phyloP scores from a whole-genome alignment of 1,140 invertebrate genomes.

The Pseudomyrmex cubaensis region DNA sequence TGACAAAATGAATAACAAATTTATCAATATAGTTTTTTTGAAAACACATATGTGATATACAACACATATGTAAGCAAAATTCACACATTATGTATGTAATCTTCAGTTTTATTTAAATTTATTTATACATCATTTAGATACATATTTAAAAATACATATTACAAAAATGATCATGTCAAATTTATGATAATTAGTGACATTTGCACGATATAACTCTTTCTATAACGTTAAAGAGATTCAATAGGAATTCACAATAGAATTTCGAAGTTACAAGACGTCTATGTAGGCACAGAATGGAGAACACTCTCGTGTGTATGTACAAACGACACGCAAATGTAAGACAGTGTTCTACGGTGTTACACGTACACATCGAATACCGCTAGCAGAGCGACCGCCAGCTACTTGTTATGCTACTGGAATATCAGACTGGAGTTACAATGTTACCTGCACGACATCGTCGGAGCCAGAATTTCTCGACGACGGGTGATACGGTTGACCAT shows the following conservation, averaged over 20 bases:
- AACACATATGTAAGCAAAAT: no score
- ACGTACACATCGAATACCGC: conserved; percentile 38
- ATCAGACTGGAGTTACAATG: conserved; percentile 52
- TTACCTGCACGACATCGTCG: conserved; percentile 37
- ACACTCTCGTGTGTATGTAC: not conserved
- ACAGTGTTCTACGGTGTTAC: conserved; percentile 19
- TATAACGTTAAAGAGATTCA: not conserved
- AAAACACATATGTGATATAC: not conserved
- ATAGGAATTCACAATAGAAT: not conserved
- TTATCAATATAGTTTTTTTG: conserved; percentile 6
- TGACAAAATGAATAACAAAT: conserved; percentile 30
- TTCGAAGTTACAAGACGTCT: not conserved
- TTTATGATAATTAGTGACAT: no score
- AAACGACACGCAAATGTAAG: conserved; percentile 50
- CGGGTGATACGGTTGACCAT: conserved; percentile 24
- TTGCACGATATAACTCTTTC: no score
- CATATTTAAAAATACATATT: no score
- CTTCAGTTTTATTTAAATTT: no score
- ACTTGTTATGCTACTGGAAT: conserved; percentile 63
- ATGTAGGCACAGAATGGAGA: not conserved
- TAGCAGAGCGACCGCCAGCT: not conserved
- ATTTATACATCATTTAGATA: no score
- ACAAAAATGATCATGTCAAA: no score
- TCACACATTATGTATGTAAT: no score
- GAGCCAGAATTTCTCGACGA: conserved; percentile 63